Evolutionary conservation across 1,140 invertebrate genomes (phyloP).

Genomic region (Oppia nitens): DNA sequence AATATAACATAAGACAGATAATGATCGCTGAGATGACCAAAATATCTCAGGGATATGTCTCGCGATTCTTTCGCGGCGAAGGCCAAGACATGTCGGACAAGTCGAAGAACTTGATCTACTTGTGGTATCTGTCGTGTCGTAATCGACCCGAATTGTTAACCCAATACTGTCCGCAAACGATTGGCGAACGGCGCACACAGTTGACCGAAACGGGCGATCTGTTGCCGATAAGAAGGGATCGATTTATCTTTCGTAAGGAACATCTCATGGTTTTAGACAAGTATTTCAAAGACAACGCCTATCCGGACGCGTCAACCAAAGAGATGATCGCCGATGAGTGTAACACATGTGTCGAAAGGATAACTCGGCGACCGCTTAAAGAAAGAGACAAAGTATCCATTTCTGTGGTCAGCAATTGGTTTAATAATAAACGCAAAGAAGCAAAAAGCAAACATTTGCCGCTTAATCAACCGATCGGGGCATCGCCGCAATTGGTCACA

Average conservation of each 20-base stretch:
- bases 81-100: constrained; percentile 27
- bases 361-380: constrained; percentile 24
- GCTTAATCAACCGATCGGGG: neutral
- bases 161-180: neutral
- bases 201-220: constrained; percentile 21
- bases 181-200: neutral
- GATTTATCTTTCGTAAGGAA: constrained; percentile 30
- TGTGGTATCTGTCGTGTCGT: constrained; percentile 26
- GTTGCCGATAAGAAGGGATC: constrained; percentile 25
- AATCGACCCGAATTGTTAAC: constrained; percentile 22
- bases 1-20: constrained; percentile 28
- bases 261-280: constrained; percentile 30
- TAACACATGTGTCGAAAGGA: constrained; percentile 25
- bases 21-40: constrained; percentile 28
- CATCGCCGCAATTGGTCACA: neutral
- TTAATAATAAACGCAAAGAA: constrained; percentile 31
- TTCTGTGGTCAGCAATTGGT: constrained; percentile 31
- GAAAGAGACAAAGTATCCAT: constrained; percentile 28
- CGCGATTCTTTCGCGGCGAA: constrained; percentile 28
- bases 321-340: constrained; percentile 29
- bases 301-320: constrained; percentile 28
- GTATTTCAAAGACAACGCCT: constrained; percentile 28
- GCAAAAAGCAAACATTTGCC: constrained; percentile 21
- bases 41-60: constrained; percentile 28
- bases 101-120: constrained; percentile 26